Base-by-base conservation (phyloP, 2,888 invertebrate genomes). In the Phyllotreta striolata region DNA sequence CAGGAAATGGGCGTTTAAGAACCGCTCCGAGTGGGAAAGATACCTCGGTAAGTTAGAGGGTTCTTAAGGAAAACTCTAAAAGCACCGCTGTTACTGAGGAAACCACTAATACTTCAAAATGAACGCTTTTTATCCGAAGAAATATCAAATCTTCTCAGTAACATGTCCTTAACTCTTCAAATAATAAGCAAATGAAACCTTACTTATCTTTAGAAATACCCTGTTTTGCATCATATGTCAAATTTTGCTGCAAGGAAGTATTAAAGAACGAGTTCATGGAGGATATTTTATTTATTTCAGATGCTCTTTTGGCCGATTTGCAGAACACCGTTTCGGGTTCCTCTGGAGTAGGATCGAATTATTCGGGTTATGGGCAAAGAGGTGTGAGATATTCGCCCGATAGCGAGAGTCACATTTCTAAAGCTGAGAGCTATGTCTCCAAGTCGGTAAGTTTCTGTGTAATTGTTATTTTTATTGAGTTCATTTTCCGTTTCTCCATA, bases 301-400 rank as follows among this genome's bases (percentile, higher is more conserved):
- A 98, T 87, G 96, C 97, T 67, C 85, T 98, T 72, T 87, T 98
- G 77, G 96, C 96, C 64, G 98, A 98, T 81, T 87, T 98, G 64
- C 97, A 98, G 83, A 96, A 96, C 77, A 97, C 97, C 7, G 93
- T 96, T 72, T 91, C 94, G 4, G 79, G 80, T 10, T 74, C 79
- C 51, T 76, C 78, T 46, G 82, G 80, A 72, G 81, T 82, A 13
- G 78, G 79, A 55, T 74, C 78, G 43, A 80, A 78, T 62, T 85
- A 87, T 4, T 87, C 89, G 1, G 90, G 90, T 35, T 93, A 93
- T 76, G 93, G 92, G 92, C 51, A 85, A 92, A 67, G 91, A 9
- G 72, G 87, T 85, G 54, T 86, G 8, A 69, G 77, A 83, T 85
- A 70, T 43, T 77, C 78, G 38, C 77, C 79, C 14, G 75, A 72